phyloP scores from a whole-genome alignment of 2,888 invertebrate genomes.

The Tetranychus truncatus region DNA sequence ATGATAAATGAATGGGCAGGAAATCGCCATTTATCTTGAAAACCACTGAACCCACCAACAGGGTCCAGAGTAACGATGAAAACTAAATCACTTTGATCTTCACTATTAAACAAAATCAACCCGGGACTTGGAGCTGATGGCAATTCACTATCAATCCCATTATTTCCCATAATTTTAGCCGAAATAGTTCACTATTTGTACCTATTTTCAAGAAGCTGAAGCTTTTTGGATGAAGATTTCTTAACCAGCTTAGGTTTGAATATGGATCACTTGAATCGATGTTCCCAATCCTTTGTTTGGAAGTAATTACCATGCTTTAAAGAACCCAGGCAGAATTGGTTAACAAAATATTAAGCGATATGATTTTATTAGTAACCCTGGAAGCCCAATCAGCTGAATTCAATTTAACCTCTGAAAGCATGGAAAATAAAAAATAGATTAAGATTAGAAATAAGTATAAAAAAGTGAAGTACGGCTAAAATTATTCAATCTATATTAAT shows the following conservation, averaged over 20 bases:
- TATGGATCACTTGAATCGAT: background rate
- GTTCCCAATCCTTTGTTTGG: background rate
- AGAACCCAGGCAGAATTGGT: background rate
- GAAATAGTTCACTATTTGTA: background rate
- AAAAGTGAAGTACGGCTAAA: too few relatives aligned
- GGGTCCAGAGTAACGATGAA: conserved; percentile 43
- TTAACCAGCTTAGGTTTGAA: background rate
- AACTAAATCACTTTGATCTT: conserved; percentile 41
- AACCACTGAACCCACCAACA: background rate
- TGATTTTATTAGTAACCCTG: background rate
- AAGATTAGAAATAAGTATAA: too few relatives aligned
- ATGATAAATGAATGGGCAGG: conserved; percentile 48
- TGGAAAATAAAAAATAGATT: too few relatives aligned
- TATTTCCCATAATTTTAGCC: background rate
- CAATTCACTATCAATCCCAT: background rate
- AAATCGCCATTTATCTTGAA: conserved; percentile 39
- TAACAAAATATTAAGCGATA: background rate
- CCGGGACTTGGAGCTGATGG: conserved; percentile 27
- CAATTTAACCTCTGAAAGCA: too few relatives aligned
- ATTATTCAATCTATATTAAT: too few relatives aligned
- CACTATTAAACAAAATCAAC: conserved; percentile 26
- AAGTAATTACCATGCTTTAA: background rate
- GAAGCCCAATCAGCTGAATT: too few relatives aligned
- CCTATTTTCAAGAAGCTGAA: background rate
- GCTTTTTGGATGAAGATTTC: background rate